Conservation (phyloP, 2,113 vertebrate genomes). For the Caloenas nicobarica region DNA sequence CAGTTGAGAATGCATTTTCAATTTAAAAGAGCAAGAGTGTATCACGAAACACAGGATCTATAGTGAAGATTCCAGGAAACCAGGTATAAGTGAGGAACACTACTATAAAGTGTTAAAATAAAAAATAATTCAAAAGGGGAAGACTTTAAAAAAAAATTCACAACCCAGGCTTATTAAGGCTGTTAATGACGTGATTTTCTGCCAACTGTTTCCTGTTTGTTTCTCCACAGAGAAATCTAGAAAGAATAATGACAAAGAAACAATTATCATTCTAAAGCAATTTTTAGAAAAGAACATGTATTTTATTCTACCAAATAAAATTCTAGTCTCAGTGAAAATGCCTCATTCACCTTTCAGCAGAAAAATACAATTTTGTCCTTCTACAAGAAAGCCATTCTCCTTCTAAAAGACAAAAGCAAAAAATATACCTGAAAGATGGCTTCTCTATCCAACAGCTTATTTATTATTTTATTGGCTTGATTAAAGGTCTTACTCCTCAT, state of each 20-base stretch:
- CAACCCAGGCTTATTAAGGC: neutral
- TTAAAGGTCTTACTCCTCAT: neutral
- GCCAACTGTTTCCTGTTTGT: neutral
- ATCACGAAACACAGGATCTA: neutral
- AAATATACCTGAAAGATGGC: neutral
- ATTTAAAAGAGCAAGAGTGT: neutral
- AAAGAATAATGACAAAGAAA: neutral
- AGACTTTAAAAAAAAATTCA: neutral
- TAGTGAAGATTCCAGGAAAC: neutral
- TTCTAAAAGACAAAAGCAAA: neutral
- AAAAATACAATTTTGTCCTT: neutral
- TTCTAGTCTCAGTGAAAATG: neutral
- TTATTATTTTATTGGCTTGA: neutral
- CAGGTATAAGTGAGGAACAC: neutral
- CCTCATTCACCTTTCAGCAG: neutral
- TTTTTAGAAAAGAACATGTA: neutral
- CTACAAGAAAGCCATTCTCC: neutral
- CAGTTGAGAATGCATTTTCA: neutral
- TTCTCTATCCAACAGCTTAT: neutral
- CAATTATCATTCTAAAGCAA: neutral
- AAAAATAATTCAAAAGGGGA: neutral
- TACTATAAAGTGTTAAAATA: neutral
- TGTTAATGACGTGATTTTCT: neutral
- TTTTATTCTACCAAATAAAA: neutral
- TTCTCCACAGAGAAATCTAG: neutral